Conservation (phyloP, 2,888 invertebrate genomes). For the Rhamphomyia laevipes region DNA sequence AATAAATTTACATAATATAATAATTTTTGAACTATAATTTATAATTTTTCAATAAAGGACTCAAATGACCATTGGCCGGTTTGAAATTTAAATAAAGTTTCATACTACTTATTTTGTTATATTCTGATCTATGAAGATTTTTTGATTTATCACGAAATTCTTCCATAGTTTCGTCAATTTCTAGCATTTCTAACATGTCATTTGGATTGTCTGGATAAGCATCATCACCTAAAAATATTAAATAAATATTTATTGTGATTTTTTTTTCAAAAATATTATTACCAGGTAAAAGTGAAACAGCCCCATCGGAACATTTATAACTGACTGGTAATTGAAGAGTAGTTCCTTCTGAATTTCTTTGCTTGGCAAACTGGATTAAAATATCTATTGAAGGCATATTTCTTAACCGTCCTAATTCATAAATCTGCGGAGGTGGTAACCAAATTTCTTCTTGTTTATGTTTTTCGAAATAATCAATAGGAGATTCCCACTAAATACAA, state of each 20-base stretch:
- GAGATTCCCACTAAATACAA: conserved; percentile 54
- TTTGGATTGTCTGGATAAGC: conserved; percentile 37
- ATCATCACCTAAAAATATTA: conserved; percentile 41
- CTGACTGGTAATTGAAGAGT: conserved; percentile 44
- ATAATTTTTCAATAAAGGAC: conserved; percentile 2
- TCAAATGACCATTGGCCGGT: conserved; percentile 9
- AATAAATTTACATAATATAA: too few species aligned
- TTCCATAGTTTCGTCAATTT: conserved; percentile 23
- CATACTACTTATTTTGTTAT: not conserved
- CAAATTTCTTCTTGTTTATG: conserved; percentile 21
- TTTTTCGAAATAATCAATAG: conserved; percentile 35
- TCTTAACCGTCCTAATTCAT: conserved; percentile 55
- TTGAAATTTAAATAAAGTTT: conserved; percentile 10
- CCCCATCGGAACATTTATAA: conserved; percentile 47
- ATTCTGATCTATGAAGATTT: conserved; percentile 27
- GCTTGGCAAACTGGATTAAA: conserved; percentile 46
- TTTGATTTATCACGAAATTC: conserved; percentile 28
- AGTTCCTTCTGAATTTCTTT: conserved; percentile 43
- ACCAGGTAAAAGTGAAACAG: conserved; percentile 49
- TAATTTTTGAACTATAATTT: conserved; percentile 1
- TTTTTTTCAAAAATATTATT: conserved; percentile 1
- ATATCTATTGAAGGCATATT: conserved; percentile 45
- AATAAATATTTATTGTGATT: not conserved
- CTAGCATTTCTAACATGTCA: conserved; percentile 17
- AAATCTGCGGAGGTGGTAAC: conserved; percentile 64